Evolutionary conservation across 2,888 invertebrate genomes (phyloP).

Genomic region (Himalopsyche anomala): DNA sequence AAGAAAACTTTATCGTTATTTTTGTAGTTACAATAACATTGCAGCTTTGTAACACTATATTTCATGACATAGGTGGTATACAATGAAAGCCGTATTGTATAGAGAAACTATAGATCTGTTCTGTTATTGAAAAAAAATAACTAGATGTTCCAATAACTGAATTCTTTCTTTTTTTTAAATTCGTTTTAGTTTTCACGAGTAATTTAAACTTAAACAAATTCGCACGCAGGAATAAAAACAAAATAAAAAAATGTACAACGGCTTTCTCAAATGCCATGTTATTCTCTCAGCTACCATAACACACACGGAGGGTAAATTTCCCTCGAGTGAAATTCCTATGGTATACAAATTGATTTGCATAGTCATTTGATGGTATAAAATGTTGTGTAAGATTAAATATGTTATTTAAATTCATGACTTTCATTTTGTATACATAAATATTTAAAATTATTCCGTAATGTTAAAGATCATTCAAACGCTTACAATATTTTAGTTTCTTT

Average conservation of each 20-base stretch:
- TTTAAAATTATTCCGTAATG: no score
- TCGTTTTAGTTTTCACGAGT: no score
- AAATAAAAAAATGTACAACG: not conserved
- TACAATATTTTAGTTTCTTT: no score
- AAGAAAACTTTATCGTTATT: not conserved
- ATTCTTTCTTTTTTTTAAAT: no score
- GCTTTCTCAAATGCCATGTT: not conserved
- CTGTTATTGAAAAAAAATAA: no score
- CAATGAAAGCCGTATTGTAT: not conserved
- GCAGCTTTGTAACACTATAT: not conserved
- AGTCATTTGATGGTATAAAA: slow-evolving; percentile 10
- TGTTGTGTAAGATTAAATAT: not conserved
- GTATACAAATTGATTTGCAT: slow-evolving; percentile 28
- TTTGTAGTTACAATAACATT: not conserved
- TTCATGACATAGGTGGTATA: not conserved
- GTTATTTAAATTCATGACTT: slow-evolving; percentile 8
- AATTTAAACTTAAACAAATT: no score
- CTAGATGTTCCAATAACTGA: no score
- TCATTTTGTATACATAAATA: no score
- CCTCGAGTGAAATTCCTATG: slow-evolving; percentile 13
- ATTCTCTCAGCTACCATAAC: slow-evolving; percentile 8
- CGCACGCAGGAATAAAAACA: not conserved
- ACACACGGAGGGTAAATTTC: not conserved
- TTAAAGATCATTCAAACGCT: no score
- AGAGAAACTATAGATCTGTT: no score